phyloP scores from a whole-genome alignment of 1,140 invertebrate species.

The Bradysia coprophila region DNA sequence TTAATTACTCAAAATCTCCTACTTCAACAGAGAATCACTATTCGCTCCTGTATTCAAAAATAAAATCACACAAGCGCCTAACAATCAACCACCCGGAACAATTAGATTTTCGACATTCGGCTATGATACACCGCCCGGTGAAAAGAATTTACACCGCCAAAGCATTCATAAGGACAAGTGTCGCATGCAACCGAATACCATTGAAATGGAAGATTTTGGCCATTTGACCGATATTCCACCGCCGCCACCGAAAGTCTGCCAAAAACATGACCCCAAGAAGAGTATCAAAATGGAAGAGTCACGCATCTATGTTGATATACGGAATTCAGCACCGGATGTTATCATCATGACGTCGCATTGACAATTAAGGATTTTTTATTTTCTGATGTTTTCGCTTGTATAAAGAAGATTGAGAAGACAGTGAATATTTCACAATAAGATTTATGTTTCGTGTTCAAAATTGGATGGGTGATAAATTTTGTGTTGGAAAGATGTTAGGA shows the following conservation, averaged over 20 bases:
- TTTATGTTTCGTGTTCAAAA: too few species aligned
- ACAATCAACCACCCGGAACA: slow-evolving; percentile 2
- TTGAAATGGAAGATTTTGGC: slow-evolving; percentile 1
- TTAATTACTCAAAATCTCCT: too few species aligned
- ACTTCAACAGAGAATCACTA: slow-evolving; percentile 22
- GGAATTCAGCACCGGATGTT: slow-evolving; percentile 69
- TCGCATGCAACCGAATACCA: not conserved
- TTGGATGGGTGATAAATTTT: too few species aligned
- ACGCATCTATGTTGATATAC: slow-evolving; percentile 25
- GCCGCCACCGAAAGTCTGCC: not conserved
- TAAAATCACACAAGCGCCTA: not conserved
- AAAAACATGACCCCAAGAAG: slow-evolving; percentile 4
- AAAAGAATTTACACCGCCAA: not conserved
- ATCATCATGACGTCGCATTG: slow-evolving; percentile 57
- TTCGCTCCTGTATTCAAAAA: slow-evolving; percentile 8
- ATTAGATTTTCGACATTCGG: slow-evolving; percentile 22
- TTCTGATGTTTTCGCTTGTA: not conserved
- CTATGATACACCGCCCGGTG: slow-evolving; percentile 10
- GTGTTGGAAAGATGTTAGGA: too few species aligned
- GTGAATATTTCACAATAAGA: too few species aligned
- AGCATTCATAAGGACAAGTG: not conserved
- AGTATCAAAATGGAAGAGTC: slow-evolving; percentile 10
- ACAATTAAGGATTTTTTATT: slow-evolving; percentile 26
- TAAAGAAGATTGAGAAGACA: too few species aligned
- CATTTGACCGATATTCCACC: not conserved